Evolutionary conservation across 2,888 invertebrate genomes (phyloP).

Genomic region (Amphipoea oculea): DNA sequence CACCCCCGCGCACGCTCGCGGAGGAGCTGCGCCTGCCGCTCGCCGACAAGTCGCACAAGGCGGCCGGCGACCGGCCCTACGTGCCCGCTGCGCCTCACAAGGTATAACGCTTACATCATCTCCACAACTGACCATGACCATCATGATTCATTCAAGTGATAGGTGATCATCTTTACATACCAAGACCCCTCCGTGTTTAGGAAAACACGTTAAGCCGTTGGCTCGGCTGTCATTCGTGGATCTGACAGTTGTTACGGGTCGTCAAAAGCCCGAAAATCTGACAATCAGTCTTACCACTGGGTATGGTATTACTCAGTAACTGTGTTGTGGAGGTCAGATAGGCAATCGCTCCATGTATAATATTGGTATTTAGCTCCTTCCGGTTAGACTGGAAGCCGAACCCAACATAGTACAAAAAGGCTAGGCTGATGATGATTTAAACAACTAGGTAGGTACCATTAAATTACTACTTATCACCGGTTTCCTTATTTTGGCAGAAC

Average conservation of each 20-base stretch:
- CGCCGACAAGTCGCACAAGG: slow-evolving; percentile 70
- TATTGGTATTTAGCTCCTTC: too few relatives aligned
- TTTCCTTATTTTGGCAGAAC: neutral
- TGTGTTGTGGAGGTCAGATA: neutral
- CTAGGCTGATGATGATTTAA: neutral
- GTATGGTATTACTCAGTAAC: neutral
- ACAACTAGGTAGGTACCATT: neutral
- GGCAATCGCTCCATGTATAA: neutral
- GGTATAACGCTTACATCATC: slow-evolving; percentile 60
- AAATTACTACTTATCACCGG: neutral
- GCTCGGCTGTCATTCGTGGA: neutral
- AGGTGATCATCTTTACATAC: neutral
- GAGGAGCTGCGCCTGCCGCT: too few relatives aligned
- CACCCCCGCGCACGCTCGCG: too few relatives aligned
- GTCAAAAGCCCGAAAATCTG: too few relatives aligned
- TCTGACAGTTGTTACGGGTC: neutral
- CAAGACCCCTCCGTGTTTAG: neutral
- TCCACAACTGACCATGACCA: neutral
- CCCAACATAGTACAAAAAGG: neutral
- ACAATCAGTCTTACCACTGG: too few relatives aligned
- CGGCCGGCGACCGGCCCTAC: slow-evolving; percentile 74
- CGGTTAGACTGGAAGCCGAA: neutral
- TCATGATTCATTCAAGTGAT: neutral
- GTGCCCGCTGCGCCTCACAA: slow-evolving; percentile 81
- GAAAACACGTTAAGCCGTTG: neutral